phyloP scores from a whole-genome alignment of 2,113 vertebrate species.

The Copsychus sechellarum region DNA sequence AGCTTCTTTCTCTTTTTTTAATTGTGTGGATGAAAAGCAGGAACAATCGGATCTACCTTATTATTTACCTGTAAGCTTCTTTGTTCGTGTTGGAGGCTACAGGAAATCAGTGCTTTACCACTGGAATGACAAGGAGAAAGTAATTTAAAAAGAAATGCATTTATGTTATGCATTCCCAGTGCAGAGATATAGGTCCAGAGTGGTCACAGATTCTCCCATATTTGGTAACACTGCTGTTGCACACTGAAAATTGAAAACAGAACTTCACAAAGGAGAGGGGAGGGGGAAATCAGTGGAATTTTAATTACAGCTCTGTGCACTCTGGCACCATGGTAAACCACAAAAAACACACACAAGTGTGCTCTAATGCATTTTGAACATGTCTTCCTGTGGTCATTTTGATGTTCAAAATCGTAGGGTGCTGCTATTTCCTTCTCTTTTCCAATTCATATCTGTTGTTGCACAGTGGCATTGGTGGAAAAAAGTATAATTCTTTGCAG shows the following conservation, averaged over 20 bases:
- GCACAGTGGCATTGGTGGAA: neutral
- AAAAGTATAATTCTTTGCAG: neutral
- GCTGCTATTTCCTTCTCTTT: neutral
- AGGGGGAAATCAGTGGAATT: neutral
- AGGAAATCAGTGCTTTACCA: neutral
- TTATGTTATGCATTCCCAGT: neutral
- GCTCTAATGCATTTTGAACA: neutral
- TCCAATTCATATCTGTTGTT: neutral
- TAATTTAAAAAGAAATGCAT: neutral
- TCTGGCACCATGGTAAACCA: neutral
- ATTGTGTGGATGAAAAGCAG: neutral
- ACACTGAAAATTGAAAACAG: constrained; percentile 20
- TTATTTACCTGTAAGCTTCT: neutral
- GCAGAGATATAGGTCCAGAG: neutral
- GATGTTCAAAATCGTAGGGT: neutral
- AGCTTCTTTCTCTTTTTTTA: neutral
- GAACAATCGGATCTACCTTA: neutral
- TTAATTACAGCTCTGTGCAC: constrained; percentile 5
- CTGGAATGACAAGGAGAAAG: neutral
- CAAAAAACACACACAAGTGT: neutral
- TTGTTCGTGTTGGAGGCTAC: neutral
- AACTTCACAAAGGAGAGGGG: neutral
- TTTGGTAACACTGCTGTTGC: neutral
- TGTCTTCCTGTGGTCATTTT: neutral
- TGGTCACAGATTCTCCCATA: neutral